These are phyloP conservation scores for Agonopterix alstromeriana DNA, from an alignment of 2,888 invertebrate species.

Conservation along the genomic window DNA sequence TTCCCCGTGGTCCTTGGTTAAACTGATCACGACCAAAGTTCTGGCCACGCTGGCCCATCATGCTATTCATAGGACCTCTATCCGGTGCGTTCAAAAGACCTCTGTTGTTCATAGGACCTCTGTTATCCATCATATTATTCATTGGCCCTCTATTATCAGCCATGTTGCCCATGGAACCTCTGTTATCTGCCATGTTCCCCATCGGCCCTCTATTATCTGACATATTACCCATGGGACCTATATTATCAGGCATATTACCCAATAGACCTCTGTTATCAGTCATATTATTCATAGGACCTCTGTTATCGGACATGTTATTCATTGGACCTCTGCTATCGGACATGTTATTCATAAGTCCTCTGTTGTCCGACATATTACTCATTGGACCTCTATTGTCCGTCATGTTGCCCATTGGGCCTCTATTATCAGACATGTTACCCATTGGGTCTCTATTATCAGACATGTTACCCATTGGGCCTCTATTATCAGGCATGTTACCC, in stretches of 20 bases:
- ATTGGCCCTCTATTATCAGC: slow-evolving; percentile 5
- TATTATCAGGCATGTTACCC: not conserved
- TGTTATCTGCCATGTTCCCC: not conserved
- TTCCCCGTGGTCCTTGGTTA: slow-evolving; percentile 32
- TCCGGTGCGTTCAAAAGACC: not conserved
- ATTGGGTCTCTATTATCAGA: not conserved
- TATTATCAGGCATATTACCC: slow-evolving; percentile 4
- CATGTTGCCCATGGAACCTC: slow-evolving; percentile 4
- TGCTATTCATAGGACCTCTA: not conserved
- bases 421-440: not conserved
- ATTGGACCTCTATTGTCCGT: not conserved
- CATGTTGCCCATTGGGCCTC: not conserved
- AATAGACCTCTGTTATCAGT: not conserved
- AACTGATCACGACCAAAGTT: slow-evolving; percentile 3
- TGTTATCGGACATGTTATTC: not conserved
- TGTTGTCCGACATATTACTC: not conserved
- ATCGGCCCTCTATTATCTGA: slow-evolving; percentile 3
- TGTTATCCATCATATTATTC: slow-evolving; percentile 7
- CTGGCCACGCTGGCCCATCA: not conserved
- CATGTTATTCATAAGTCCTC: not conserved
- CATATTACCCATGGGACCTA: slow-evolving; percentile 5
- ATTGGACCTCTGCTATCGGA: not conserved
- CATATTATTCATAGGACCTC: not conserved
- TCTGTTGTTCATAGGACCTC: slow-evolving; percentile 1
- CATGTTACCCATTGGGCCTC: not conserved